Conservation (phyloP, 2,113 vertebrate species). For the Chionomys nivalis region DNA sequence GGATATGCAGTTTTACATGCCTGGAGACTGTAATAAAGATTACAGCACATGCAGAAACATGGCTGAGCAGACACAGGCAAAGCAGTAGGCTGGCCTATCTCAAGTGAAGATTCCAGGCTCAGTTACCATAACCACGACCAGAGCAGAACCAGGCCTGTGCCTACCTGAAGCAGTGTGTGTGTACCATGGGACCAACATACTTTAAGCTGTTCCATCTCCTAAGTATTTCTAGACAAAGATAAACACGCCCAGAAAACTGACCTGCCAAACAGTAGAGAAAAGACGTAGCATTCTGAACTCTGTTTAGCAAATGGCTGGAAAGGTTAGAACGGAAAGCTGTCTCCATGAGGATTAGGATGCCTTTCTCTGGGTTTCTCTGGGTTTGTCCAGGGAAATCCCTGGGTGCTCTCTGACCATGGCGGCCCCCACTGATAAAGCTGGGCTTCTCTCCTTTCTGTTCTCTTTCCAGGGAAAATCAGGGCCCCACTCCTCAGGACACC, state of each 20-base stretch:
- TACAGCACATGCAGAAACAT: background rate
- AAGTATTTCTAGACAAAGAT: background rate
- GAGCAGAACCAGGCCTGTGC: background rate
- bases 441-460: background rate
- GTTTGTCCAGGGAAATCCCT: too few species aligned
- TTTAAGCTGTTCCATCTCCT: background rate
- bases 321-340: background rate
- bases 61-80: background rate
- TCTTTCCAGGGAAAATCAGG: background rate
- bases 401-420: background rate
- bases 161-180: background rate
- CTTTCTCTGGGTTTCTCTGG: background rate
- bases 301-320: background rate
- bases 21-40: background rate
- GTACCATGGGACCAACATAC: background rate
- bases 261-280: background rate
- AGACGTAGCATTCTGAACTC: background rate
- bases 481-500: background rate
- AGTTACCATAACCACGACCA: background rate
- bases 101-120: background rate
- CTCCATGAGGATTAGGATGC: background rate
- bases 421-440: background rate
- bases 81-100: background rate
- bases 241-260: constrained; percentile 23
- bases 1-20: too few species aligned